These are phyloP conservation scores for Physeter macrocephalus DNA, from an alignment of 2,113 vertebrate genomes.

Conservation along the genomic window DNA sequence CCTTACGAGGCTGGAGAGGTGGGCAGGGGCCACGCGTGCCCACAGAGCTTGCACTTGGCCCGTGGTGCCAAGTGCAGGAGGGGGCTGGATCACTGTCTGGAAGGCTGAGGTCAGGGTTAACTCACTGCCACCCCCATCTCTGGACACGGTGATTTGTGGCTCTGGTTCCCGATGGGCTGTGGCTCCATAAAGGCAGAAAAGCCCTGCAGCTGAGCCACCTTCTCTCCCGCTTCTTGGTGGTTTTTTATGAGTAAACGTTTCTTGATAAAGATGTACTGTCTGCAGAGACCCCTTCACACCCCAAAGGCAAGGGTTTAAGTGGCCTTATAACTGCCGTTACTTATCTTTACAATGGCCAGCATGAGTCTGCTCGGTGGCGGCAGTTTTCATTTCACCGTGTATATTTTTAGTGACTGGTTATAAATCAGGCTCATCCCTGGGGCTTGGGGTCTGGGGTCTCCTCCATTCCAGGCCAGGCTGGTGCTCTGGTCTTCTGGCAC, in stretches of 20 bases:
- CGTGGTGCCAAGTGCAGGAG: accelerated
- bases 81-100: background rate
- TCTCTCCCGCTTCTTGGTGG: slow-evolving; percentile 65
- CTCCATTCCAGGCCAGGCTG: background rate
- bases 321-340: slow-evolving; percentile 79
- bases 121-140: background rate
- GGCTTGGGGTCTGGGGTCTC: slow-evolving; percentile 59
- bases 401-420: slow-evolving; percentile 79
- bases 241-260: slow-evolving; percentile 83
- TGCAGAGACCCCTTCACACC: slow-evolving; percentile 79
- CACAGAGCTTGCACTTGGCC: background rate
- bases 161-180: slow-evolving; percentile 62
- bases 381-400: slow-evolving; percentile 74
- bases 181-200: slow-evolving; percentile 69
- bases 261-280: slow-evolving; percentile 81
- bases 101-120: background rate
- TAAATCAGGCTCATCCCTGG: slow-evolving; percentile 76
- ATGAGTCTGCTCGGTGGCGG: slow-evolving; percentile 62
- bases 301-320: slow-evolving; percentile 83
- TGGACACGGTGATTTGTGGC: slow-evolving; percentile 50
- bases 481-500: background rate
- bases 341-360: slow-evolving; percentile 80
- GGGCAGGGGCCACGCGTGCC: accelerated
- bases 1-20: accelerated
- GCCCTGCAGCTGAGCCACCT: slow-evolving; percentile 64